Percentiles rank a stretch among this genome's conserved stretches.
Evolutionary conservation across 2,113 vertebrate species (phyloP).

Genomic region (Ophiodon elongatus): DNA sequence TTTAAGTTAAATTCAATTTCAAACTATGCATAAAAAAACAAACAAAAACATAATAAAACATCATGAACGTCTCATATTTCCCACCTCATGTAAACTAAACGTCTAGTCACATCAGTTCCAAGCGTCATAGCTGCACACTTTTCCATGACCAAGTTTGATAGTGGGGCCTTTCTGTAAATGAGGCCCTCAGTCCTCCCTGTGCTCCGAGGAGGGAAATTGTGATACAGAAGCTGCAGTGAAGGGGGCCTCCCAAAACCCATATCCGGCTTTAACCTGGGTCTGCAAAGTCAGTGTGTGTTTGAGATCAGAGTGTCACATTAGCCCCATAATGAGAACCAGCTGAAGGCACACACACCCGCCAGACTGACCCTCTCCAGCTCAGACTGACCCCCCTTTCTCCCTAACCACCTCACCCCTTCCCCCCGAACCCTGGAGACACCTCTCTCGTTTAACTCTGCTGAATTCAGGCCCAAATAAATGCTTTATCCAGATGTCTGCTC

Average conservation of each 20-base stretch:
- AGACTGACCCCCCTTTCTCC: constrained; percentile 31
- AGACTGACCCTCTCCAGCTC: constrained; percentile 67
- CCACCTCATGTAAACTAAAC: background rate
- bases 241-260: constrained; percentile 69
- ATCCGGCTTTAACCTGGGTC: constrained; percentile 69
- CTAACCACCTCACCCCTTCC: background rate
- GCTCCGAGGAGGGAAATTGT: constrained; percentile 43
- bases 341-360: constrained; percentile 64
- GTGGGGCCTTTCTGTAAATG: constrained; percentile 52
- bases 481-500: constrained; percentile 72
- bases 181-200: constrained; percentile 29
- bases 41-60: background rate
- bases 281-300: constrained; percentile 71
- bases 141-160: constrained; percentile 56
- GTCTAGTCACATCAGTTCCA: constrained; percentile 4
- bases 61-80: background rate
- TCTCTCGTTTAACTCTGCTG: constrained; percentile 19
- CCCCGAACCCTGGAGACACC: constrained; percentile 32
- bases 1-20: background rate
- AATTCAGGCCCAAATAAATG: constrained; percentile 56
- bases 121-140: constrained; percentile 19
- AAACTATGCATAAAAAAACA: background rate
- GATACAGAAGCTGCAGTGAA: constrained; percentile 74
- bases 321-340: constrained; percentile 80
- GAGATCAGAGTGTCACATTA: constrained; percentile 80